These are phyloP conservation scores for Dyspetes luteomarginatus DNA, from an alignment of 2,888 invertebrate species.

Conservation along the genomic window DNA sequence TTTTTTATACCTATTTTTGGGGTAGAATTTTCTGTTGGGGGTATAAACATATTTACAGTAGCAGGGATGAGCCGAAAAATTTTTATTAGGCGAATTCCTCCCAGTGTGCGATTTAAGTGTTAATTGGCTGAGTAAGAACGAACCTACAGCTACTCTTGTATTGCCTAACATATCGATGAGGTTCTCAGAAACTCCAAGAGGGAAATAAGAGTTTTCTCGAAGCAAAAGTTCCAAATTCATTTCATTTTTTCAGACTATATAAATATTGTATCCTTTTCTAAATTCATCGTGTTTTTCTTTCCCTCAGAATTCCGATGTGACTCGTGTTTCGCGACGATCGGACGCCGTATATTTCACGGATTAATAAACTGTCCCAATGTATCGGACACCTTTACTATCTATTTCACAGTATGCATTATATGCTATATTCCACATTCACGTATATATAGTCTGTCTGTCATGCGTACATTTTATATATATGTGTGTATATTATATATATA, in stretches of 20 bases:
- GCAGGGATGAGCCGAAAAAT: no score
- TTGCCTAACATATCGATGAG: no score
- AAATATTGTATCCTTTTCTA: constrained; percentile 4
- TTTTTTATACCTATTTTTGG: no score
- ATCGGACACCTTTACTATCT: constrained; percentile 21
- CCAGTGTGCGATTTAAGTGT: no score
- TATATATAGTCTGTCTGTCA: constrained; percentile 44
- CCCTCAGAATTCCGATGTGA: constrained; percentile 8
- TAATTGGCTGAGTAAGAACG: no score
- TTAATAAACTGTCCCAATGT: constrained; percentile 73
- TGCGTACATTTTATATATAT: constrained; percentile 61
- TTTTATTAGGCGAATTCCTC: no score
- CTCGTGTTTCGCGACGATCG: not conserved
- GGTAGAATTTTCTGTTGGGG: no score
- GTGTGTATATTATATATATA: not conserved
- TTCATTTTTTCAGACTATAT: not conserved
- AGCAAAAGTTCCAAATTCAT: not conserved
- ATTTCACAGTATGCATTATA: constrained; percentile 21
- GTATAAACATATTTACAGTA: no score
- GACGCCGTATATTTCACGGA: constrained; percentile 62
- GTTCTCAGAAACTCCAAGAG: no score
- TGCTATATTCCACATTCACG: not conserved
- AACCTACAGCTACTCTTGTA: no score
- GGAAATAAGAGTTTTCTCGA: not conserved
- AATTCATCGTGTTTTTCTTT: constrained; percentile 3